Percentiles rank a stretch among this genome's conserved stretches.
Evolutionary conservation across 2,797 vertebrate species (phyloP).

Genomic region (Parauchenoglanis punctatus): DNA sequence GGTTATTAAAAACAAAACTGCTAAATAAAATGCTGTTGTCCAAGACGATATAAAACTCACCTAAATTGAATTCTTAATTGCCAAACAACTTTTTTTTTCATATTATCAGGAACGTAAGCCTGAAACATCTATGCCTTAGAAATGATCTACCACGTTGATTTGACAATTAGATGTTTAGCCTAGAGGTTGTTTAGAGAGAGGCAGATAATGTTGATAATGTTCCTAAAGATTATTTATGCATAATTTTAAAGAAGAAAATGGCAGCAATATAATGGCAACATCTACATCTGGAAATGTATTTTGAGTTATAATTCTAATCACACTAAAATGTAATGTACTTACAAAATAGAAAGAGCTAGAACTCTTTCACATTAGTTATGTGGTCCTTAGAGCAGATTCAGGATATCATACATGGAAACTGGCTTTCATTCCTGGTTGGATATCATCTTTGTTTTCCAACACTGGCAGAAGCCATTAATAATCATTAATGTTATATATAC

Average conservation of each 20-base stretch:
- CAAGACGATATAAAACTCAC: not conserved
- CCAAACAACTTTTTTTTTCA: not conserved
- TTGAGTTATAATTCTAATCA: not conserved
- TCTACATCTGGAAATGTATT: not conserved
- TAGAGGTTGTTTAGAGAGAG: not conserved
- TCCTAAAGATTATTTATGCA: not conserved
- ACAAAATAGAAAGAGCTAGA: not conserved
- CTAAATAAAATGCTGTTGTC: not conserved
- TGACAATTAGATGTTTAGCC: not conserved
- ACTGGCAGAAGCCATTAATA: too few relatives aligned
- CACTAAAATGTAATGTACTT: not conserved
- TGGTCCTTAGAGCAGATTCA: not conserved
- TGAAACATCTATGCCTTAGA: not conserved
- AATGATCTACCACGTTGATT: not conserved
- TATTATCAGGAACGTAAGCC: not conserved
- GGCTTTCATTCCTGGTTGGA: too few relatives aligned
- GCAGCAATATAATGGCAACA: not conserved
- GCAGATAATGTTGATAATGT: not conserved
- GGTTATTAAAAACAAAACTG: not conserved
- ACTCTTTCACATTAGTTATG: not conserved
- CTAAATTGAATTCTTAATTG: not conserved
- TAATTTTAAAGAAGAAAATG: not conserved
- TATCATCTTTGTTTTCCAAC: too few relatives aligned
- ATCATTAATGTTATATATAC: too few relatives aligned
- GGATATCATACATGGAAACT: too few relatives aligned